phyloP scores from a whole-genome alignment of 2,888 invertebrate genomes.

The Phortica magna region DNA sequence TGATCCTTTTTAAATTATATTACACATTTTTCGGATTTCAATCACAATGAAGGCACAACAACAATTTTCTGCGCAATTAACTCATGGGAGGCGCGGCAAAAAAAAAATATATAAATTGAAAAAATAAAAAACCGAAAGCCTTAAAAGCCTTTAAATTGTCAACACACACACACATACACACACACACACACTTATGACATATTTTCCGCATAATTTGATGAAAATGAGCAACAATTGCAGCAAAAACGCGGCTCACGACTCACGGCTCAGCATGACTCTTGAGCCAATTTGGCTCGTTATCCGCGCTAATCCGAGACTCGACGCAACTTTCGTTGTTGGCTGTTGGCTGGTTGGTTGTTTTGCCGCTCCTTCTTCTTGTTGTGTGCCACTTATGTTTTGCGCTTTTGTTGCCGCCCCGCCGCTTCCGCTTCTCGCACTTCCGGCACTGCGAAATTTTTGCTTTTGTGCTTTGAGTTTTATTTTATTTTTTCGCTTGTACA shows the following conservation, averaged over 20 bases:
- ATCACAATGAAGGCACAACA: not conserved
- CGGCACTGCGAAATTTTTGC: not conserved
- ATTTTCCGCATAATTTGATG: slow-evolving; percentile 66
- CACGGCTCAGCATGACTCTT: slow-evolving; percentile 28
- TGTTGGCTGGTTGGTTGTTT: too few species aligned
- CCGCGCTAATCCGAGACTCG: too few species aligned
- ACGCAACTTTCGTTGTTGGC: too few species aligned
- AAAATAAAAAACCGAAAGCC: too few species aligned
- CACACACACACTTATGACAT: slow-evolving; percentile 48
- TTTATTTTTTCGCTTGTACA: too few species aligned
- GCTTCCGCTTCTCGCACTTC: not conserved
- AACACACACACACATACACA: not conserved
- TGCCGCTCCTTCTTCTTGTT: not conserved
- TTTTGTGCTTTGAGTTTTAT: not conserved
- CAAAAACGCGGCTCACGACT: slow-evolving; percentile 47
- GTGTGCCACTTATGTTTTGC: not conserved
- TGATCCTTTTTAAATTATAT: too few species aligned
- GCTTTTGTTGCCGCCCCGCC: not conserved
- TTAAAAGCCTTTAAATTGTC: slow-evolving; percentile 18
- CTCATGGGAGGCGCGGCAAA: not conserved
- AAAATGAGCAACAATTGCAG: slow-evolving; percentile 55
- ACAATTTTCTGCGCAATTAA: not conserved
- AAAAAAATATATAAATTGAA: too few species aligned
- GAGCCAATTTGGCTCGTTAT: too few species aligned
- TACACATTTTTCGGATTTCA: not conserved